These are phyloP conservation scores for Huso huso DNA, from an alignment of 2,797 vertebrate genomes.

Conservation along the genomic window DNA sequence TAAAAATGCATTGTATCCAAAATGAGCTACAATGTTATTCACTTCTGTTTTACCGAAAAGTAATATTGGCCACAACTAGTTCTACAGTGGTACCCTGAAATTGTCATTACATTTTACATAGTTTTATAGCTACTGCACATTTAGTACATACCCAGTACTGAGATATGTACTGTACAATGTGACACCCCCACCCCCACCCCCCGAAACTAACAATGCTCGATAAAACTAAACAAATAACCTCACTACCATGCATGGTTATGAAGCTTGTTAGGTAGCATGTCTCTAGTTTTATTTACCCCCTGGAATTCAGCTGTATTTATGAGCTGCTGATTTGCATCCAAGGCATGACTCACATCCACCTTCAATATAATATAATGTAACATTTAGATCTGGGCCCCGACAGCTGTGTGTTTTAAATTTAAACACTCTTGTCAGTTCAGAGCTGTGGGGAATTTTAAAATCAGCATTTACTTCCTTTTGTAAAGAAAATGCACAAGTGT, in stretches of 20 bases:
- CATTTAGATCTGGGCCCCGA: constrained; percentile 29
- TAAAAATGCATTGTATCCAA: too few species aligned
- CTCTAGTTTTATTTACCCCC: neutral
- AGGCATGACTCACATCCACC: constrained; percentile 22
- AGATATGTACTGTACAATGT: too few species aligned
- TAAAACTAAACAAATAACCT: neutral
- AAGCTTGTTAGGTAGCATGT: neutral
- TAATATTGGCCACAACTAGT: constrained; percentile 36
- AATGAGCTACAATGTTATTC: too few species aligned
- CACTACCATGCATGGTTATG: neutral
- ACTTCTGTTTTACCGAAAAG: too few species aligned
- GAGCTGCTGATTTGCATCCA: constrained; percentile 27
- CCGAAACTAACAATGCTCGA: neutral
- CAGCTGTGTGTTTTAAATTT: constrained; percentile 32
- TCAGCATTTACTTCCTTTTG: constrained; percentile 43
- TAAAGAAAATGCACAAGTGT: constrained; percentile 42
- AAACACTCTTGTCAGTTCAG: constrained; percentile 30
- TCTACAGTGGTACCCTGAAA: constrained; percentile 25
- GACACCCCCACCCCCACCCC: constrained; percentile 15
- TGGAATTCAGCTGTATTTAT: constrained; percentile 28
- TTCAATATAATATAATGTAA: constrained; percentile 27
- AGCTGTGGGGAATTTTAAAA: constrained; percentile 44
- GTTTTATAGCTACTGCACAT: too few species aligned
- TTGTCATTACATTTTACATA: too few species aligned
- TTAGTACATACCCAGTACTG: too few species aligned